Base-by-base conservation (phyloP, 1,140 invertebrate genomes). In the Campodea augens region DNA sequence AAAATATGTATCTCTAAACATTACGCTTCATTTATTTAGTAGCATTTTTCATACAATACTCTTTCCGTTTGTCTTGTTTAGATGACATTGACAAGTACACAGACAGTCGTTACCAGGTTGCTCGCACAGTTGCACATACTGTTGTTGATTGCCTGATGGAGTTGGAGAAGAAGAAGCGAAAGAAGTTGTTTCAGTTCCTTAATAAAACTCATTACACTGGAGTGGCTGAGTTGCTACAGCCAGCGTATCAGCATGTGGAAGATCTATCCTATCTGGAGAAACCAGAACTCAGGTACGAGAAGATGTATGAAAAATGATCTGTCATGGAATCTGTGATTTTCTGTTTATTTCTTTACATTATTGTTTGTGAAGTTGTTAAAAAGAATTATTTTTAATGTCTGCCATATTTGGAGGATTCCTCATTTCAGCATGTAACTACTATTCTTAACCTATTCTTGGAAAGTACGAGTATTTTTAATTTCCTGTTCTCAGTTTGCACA, bases 191-290 rank as follows among this genome's bases (percentile, higher is more conserved):
- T 20, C 43, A 49, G 7, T 56, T 55, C 44, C 27, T 60, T 15
- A 44, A 52, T 38, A 13, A 49, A 20, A 53, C 55, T 2, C 50
- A 52, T 41, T 62, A 58, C 44, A 69, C 67, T 27, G 58, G 57
- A n/a, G 58, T 67, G 5, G 60, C 63, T 57, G 67, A 69, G 51
- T 57, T 68, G 44, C 51, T 68, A 2, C 55, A 62, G 22, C 67
- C 66, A 12, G 46, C 50, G 13, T 61, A 64, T 51, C 66, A 68
- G 52, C 67, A 69, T 54, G 59, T 69, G 19, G 64, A 63, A 41
- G 55, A 66, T 49, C 51, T 68, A 1, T 61, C 59, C 25, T 25
- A 60, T 44, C 51, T 67, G 24, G 37, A 55, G 29, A 42, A 51
- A 19, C 55, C 62, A 40, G 51, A 55, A 25, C 48, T 68, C 2